Evolutionary conservation across 2,113 vertebrate genomes (phyloP).

Genomic region (Microcebus jonahi): DNA sequence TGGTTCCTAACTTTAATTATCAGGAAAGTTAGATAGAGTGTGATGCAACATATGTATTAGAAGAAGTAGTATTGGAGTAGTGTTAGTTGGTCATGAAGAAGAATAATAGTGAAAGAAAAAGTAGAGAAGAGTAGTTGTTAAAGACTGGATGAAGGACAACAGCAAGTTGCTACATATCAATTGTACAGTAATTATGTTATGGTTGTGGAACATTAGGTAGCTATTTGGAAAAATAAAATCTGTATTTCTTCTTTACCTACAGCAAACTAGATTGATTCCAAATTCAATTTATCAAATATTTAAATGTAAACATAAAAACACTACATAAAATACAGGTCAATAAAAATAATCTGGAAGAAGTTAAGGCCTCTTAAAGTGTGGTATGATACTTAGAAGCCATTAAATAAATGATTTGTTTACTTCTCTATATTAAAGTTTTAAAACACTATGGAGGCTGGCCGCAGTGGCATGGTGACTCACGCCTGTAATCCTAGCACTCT

Average conservation of each 20-base stretch:
- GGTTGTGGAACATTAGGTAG: neutral
- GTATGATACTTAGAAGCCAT: neutral
- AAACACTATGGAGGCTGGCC: neutral
- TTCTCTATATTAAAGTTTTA: neutral
- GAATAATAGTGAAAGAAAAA: neutral
- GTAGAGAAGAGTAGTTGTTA: neutral
- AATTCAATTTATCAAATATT: neutral
- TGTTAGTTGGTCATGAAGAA: neutral
- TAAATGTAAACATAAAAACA: neutral
- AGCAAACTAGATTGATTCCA: neutral
- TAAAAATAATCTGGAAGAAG: neutral
- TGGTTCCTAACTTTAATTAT: neutral
- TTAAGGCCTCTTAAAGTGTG: neutral
- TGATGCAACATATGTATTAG: neutral
- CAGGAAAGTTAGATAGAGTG: neutral
- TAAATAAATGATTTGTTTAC: neutral
- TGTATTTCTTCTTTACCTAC: neutral
- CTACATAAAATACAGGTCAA: neutral
- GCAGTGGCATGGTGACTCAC: too few relatives aligned
- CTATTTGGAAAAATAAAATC: neutral
- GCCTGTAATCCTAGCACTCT: too few relatives aligned
- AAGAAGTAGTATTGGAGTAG: neutral
- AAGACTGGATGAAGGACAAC: neutral
- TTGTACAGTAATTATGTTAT: neutral
- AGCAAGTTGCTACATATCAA: neutral